Conservation (phyloP, 2,113 vertebrate genomes). For the Orthonyx spaldingii region DNA sequence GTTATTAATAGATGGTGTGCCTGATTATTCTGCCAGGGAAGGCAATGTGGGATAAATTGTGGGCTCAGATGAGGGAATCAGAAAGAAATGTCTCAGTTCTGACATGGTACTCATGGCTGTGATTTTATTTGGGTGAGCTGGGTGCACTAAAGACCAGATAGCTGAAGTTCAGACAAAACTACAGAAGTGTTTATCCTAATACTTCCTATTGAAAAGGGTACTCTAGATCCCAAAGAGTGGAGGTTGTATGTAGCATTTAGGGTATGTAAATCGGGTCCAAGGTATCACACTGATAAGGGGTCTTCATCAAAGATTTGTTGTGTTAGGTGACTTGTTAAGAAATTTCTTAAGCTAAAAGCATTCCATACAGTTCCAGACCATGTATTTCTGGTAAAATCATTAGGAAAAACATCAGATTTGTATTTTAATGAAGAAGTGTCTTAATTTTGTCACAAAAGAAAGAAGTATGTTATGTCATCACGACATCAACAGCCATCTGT, state of each 20-base stretch:
- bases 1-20: not conserved
- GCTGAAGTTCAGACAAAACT: not conserved
- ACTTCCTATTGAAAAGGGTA: not conserved
- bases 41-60: not conserved
- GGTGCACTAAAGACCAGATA: not conserved
- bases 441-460: not conserved
- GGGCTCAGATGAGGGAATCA: not conserved
- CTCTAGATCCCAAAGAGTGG: not conserved
- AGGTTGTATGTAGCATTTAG: not conserved
- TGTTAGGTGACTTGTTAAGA: not conserved
- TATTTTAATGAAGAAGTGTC: not conserved
- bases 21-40: conserved; percentile 8
- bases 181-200: not conserved
- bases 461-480: not conserved
- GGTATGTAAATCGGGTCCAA: not conserved
- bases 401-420: not conserved
- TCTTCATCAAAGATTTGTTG: not conserved
- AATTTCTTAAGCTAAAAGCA: not conserved
- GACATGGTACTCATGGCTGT: not conserved
- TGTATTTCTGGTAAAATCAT: not conserved
- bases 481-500: not conserved
- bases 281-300: not conserved
- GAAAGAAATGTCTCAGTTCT: not conserved
- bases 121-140: not conserved
- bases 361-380: not conserved